Evolutionary conservation across 2,797 vertebrate species (phyloP).

Genomic region (Protosalanx chinensis): DNA sequence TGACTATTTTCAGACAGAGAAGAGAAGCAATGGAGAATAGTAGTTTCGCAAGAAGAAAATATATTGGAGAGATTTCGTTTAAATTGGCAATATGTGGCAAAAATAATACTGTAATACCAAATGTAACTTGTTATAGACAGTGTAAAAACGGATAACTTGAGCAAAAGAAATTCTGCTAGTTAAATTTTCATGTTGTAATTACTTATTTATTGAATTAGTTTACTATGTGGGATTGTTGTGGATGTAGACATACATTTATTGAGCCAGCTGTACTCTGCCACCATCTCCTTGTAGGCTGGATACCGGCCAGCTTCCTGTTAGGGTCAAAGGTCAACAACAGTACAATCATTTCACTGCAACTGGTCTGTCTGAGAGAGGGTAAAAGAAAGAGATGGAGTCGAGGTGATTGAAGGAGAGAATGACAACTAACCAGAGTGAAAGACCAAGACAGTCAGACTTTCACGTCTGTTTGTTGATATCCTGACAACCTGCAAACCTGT

Average conservation of each 20-base stretch:
- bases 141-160: neutral
- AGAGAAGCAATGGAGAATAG: conserved; percentile 35
- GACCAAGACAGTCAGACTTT: neutral
- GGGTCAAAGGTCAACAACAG: conserved; percentile 13
- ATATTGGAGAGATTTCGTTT: conserved; percentile 22
- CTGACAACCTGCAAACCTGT: neutral
- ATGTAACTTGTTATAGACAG: neutral
- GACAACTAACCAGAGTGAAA: neutral
- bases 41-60: conserved; percentile 21
- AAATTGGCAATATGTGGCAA: conserved; percentile 23
- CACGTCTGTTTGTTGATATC: neutral
- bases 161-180: neutral
- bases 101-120: neutral
- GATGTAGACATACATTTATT: conserved; percentile 80
- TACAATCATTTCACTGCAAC: neutral
- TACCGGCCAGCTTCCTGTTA: conserved; percentile 91
- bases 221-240: neutral
- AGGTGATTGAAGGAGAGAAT: neutral
- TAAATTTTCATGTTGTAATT: neutral
- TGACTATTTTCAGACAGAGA: conserved; percentile 40
- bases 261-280: conserved; percentile 97
- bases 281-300: conserved; percentile 97
- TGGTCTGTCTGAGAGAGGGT: neutral
- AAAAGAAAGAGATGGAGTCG: neutral
- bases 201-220: neutral